Percentiles rank a stretch among this genome's conserved stretches.
Evolutionary conservation across 2,797 vertebrate genomes (phyloP).

Genomic region (Amniataba percoides): DNA sequence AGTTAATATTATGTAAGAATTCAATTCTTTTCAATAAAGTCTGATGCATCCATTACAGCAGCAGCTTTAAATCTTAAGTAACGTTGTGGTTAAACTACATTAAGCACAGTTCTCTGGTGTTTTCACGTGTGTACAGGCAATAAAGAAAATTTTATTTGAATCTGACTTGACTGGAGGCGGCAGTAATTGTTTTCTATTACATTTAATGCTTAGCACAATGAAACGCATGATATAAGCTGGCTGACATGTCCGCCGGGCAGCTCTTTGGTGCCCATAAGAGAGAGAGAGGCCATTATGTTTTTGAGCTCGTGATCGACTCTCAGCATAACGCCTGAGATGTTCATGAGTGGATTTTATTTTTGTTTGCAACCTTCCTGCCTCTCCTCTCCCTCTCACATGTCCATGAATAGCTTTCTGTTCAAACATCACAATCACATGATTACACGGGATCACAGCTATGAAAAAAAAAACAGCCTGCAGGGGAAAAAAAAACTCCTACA

Average conservation of each 20-base stretch:
- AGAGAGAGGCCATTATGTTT: slow-evolving; percentile 11
- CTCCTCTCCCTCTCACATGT: slow-evolving; percentile 12
- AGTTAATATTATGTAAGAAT: background rate
- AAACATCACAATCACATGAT: slow-evolving; percentile 29
- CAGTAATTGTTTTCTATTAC: slow-evolving; percentile 10
- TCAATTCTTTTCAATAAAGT: background rate
- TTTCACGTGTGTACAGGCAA: background rate
- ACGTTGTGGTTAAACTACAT: background rate
- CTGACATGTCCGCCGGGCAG: background rate
- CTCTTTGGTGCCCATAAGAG: background rate
- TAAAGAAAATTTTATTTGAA: background rate
- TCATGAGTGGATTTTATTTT: slow-evolving; percentile 14
- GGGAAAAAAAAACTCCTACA: background rate
- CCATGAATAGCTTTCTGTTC: slow-evolving; percentile 27
- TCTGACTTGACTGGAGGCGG: slow-evolving; percentile 17
- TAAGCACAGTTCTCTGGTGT: background rate
- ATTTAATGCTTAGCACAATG: slow-evolving; percentile 2
- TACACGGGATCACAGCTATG: slow-evolving; percentile 17
- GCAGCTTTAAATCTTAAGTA: slow-evolving; percentile 1
- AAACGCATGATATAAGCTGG: background rate
- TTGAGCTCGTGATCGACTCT: slow-evolving; percentile 7
- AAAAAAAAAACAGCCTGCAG: slow-evolving; percentile 16
- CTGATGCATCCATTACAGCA: background rate
- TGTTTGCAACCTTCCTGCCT: background rate
- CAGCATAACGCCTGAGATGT: background rate